Percentiles rank a stretch among this genome's conserved stretches.
phyloP scores from a whole-genome alignment of 2,113 vertebrate species.

The Pao palembangensis region DNA sequence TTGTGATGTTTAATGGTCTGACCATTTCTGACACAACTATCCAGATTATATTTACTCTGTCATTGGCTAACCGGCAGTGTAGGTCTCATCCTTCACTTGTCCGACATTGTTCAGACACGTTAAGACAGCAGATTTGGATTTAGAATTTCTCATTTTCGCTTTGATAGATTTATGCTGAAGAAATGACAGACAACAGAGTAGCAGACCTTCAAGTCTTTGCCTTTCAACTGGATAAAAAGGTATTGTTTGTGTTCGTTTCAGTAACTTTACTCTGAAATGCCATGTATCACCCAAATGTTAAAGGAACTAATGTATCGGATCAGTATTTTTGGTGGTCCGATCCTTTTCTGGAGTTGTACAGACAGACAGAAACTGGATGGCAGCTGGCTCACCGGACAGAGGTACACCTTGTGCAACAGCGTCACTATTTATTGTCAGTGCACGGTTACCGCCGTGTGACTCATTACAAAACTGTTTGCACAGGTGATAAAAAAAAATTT shows the following conservation, averaged over 20 bases:
- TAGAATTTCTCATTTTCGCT: no score
- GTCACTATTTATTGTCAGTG: not conserved
- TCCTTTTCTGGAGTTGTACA: slow-evolving; percentile 94
- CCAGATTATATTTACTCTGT: no score
- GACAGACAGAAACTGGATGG: slow-evolving; percentile 85
- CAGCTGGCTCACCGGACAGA: slow-evolving; percentile 95
- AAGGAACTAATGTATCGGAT: no score
- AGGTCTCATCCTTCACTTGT: no score
- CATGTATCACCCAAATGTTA: no score
- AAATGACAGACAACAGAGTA: slow-evolving; percentile 90
- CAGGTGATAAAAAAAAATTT: slow-evolving; percentile 92
- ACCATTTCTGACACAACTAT: no score
- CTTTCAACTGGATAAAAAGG: slow-evolving; percentile 91
- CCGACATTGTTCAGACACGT: no score
- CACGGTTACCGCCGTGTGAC: not conserved
- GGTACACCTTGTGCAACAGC: slow-evolving; percentile 62
- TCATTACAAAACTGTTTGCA: not conserved
- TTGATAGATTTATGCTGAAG: slow-evolving; percentile 77
- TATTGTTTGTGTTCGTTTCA: slow-evolving; percentile 34
- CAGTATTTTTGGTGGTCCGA: slow-evolving; percentile 97
- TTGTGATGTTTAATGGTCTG: no score
- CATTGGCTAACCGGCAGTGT: no score
- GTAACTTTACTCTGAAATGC: not conserved
- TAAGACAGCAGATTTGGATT: no score
- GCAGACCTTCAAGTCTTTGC: slow-evolving; percentile 86